phyloP scores from a whole-genome alignment of 2,888 invertebrate species.

The Drosophila phalerata region DNA sequence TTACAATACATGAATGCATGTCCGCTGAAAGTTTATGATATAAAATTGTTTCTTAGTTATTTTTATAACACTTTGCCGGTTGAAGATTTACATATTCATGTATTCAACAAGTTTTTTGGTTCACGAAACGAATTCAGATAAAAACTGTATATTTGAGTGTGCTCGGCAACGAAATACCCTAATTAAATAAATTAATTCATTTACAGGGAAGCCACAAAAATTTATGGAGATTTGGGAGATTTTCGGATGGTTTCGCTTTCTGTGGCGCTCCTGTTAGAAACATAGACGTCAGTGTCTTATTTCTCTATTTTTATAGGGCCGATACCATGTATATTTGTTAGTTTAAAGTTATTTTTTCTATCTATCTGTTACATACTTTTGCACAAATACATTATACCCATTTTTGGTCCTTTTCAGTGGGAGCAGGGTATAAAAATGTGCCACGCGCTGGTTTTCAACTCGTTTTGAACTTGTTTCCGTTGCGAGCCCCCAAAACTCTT shows the following conservation, averaged over 20 bases:
- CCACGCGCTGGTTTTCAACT: constrained; percentile 39
- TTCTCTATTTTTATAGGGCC: no score
- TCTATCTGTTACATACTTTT: neutral
- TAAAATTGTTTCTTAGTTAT: constrained; percentile 18
- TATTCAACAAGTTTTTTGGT: constrained; percentile 42
- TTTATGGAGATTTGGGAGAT: no score
- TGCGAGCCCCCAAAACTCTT: constrained; percentile 75
- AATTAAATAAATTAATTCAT: no score
- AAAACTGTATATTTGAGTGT: no score
- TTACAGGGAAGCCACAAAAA: no score
- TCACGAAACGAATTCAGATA: neutral
- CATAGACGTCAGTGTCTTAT: no score
- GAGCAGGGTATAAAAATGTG: constrained; percentile 19
- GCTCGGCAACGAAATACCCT: neutral
- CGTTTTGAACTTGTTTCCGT: constrained; percentile 52
- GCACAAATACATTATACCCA: neutral
- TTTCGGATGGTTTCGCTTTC: no score
- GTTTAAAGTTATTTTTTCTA: no score
- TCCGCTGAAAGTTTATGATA: constrained; percentile 33
- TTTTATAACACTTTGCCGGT: constrained; percentile 39
- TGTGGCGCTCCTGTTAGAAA: no score
- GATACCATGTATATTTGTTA: no score
- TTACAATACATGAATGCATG: constrained; percentile 19
- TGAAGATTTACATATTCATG: constrained; percentile 46
- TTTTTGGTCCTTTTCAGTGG: neutral